Conservation (phyloP, 2,797 vertebrate species). For the Squalus acanthias region DNA sequence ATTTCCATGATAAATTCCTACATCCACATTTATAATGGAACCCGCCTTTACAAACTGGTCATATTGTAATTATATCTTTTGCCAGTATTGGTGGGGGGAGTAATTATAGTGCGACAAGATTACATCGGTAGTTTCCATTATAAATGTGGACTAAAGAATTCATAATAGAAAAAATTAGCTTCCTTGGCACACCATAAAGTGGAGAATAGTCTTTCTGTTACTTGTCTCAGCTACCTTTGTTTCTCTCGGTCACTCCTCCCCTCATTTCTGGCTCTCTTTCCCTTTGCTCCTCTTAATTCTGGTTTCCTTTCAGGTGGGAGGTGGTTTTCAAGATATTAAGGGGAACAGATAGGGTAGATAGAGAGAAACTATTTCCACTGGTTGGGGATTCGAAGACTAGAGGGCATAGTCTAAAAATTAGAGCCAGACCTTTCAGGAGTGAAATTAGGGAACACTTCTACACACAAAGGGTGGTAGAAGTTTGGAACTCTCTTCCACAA, state of each 20-base stretch:
- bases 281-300: not conserved
- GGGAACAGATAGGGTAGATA: no score
- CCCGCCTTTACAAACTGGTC: not conserved
- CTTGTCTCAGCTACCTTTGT: not conserved
- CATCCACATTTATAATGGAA: not conserved
- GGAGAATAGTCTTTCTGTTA: not conserved
- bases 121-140: not conserved
- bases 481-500: no score
- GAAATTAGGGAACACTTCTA: no score
- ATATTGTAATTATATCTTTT: not conserved
- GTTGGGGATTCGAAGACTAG: no score
- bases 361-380: no score
- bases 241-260: not conserved
- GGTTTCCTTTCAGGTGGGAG: not conserved
- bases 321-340: not conserved
- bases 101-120: not conserved
- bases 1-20: not conserved
- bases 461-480: no score
- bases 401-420: no score
- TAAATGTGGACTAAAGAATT: constrained; percentile 1
- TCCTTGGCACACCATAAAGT: not conserved
- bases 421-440: no score
- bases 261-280: not conserved
- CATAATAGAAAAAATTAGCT: not conserved
- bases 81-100: not conserved